A percentile compares a stretch with the other conserved stretches of the same genome.
Conservation (phyloP, 2,797 vertebrate genomes). For the Calcarius lapponicus region DNA sequence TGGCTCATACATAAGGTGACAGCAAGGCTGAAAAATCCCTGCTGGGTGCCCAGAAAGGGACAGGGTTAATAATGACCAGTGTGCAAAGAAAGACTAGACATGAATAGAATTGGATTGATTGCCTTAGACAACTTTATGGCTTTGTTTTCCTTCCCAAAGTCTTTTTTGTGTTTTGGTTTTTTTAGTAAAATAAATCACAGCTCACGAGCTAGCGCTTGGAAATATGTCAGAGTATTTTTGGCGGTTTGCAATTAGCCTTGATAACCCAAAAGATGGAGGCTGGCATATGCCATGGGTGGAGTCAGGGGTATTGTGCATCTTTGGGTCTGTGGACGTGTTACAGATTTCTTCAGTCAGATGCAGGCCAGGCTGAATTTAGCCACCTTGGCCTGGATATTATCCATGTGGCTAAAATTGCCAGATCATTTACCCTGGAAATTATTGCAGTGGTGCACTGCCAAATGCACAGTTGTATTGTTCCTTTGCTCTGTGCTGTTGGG, state of each 20-base stretch:
- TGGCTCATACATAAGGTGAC: not conserved
- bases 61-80: not conserved
- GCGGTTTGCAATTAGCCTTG: not conserved
- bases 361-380: constrained; percentile 53
- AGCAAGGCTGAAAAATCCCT: not conserved
- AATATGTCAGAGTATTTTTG: not conserved
- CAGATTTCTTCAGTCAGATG: constrained; percentile 54
- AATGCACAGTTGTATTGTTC: constrained; percentile 20
- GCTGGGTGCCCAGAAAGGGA: not conserved
- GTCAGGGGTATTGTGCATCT: constrained; percentile 16
- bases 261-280: not conserved
- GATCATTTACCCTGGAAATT: constrained; percentile 25
- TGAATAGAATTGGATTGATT: not conserved
- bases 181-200: constrained; percentile 26
- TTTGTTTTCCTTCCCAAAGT: constrained; percentile 45
- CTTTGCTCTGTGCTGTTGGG: constrained; percentile 22
- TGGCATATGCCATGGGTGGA: not conserved
- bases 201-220: not conserved
- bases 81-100: not conserved
- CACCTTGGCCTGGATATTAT: constrained; percentile 56
- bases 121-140: not conserved
- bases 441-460: constrained; percentile 10
- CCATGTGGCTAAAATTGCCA: constrained; percentile 62
- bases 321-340: not conserved
- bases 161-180: not conserved